Conservation (phyloP, 1,140 invertebrate species). For the Ericerus pela region DNA sequence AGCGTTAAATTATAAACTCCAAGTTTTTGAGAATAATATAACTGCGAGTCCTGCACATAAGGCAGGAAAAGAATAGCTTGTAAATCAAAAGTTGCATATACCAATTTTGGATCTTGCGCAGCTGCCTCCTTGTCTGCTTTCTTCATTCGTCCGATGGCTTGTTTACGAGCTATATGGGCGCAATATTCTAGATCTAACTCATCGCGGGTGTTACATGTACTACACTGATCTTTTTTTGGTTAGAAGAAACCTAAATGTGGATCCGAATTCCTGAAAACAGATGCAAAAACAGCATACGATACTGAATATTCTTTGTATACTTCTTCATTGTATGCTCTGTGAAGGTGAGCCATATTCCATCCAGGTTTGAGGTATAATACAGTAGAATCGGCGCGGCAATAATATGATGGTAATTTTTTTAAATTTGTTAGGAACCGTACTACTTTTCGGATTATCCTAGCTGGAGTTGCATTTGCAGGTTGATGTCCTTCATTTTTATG, state of each 20-base stretch:
- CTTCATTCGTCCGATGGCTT: constrained; percentile 20
- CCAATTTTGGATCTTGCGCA: constrained; percentile 17
- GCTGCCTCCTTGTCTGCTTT: constrained; percentile 20
- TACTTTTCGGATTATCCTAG: neutral
- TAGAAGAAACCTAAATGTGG: constrained; percentile 20
- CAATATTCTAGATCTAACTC: constrained; percentile 19
- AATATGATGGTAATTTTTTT: neutral
- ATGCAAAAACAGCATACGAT: constrained; percentile 11
- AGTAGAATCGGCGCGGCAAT: neutral
- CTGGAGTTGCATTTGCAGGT: neutral
- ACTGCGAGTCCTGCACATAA: constrained; percentile 18
- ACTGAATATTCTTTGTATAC: neutral
- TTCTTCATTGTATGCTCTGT: neutral
- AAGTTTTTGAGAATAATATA: constrained; percentile 26
- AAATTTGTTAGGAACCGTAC: neutral
- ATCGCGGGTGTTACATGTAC: constrained; percentile 21
- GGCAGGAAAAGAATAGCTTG: constrained; percentile 23
- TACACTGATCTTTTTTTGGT: constrained; percentile 25
- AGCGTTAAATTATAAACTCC: constrained; percentile 24
- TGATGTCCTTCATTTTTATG: neutral
- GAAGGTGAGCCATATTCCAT: neutral
- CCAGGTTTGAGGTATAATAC: neutral
- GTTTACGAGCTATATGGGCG: constrained; percentile 21
- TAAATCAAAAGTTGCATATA: constrained; percentile 24
- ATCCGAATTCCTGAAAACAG: constrained; percentile 14